These are phyloP conservation scores for Ciconia maguari DNA, from an alignment of 2,113 vertebrate species.

Conservation along the genomic window DNA sequence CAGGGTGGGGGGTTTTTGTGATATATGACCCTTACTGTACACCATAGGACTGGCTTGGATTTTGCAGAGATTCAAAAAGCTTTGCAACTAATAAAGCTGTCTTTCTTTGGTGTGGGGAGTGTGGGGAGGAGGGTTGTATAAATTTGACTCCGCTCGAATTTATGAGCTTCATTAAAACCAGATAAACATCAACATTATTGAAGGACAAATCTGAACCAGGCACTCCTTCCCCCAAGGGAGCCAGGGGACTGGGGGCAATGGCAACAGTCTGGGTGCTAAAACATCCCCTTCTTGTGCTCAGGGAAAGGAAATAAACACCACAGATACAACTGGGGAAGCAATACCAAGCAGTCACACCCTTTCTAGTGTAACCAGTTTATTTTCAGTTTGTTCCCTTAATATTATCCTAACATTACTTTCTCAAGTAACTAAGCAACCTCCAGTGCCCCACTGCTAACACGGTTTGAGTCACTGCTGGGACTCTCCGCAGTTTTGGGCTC, in stretches of 20 bases:
- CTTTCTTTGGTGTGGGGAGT: not conserved
- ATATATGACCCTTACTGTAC: not conserved
- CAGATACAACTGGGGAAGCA: not conserved
- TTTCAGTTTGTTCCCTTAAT: conserved; percentile 20
- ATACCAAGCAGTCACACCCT: not conserved
- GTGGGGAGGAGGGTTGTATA: not conserved
- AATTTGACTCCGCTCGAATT: not conserved
- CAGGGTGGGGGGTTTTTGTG: not conserved
- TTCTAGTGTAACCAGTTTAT: not conserved
- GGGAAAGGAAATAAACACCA: not conserved
- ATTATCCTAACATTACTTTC: not conserved
- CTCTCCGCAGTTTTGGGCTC: accelerated
- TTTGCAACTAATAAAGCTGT: not conserved
- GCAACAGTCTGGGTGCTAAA: not conserved
- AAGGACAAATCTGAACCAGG: not conserved
- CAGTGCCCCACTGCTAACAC: not conserved
- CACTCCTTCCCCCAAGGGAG: not conserved
- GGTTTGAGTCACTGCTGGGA: not conserved
- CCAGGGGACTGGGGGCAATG: not conserved
- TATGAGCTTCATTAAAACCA: not conserved
- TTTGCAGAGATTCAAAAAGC: not conserved
- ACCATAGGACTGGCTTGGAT: not conserved
- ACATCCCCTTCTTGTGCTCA: not conserved
- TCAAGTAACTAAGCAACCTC: conserved; percentile 7
- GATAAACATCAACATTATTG: not conserved